These are phyloP conservation scores for Parochlus steinenii DNA, from an alignment of 2,888 invertebrate genomes.

Conservation along the genomic window DNA sequence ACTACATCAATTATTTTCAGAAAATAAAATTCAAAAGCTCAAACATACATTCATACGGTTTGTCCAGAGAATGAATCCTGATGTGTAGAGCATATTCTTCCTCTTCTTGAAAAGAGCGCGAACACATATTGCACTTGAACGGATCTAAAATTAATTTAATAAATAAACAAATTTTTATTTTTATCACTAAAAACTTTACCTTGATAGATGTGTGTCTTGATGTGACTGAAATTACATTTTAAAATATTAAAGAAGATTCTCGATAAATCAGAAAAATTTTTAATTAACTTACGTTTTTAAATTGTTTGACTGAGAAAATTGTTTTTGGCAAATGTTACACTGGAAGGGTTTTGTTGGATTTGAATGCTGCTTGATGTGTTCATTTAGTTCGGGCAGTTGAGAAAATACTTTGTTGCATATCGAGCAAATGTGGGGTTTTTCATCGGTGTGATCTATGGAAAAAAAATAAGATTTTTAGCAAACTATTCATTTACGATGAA, in stretches of 20 bases:
- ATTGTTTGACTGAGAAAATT: slow-evolving; percentile 12
- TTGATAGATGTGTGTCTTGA: slow-evolving; percentile 11
- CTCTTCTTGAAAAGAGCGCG: slow-evolving; percentile 9
- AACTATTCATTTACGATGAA: too few species aligned
- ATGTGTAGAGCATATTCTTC: slow-evolving; percentile 9
- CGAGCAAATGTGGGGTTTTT: slow-evolving; percentile 8
- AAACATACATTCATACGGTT: slow-evolving; percentile 11
- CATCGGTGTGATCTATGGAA: slow-evolving; percentile 8
- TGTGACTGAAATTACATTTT: too few species aligned
- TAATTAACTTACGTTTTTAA: too few species aligned
- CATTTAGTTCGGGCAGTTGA: slow-evolving; percentile 6
- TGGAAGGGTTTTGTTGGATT: slow-evolving; percentile 10
- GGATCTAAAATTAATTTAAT: not conserved
- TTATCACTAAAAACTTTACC: not conserved
- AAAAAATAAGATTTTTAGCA: too few species aligned
- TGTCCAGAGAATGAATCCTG: slow-evolving; percentile 8
- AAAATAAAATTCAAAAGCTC: too few species aligned
- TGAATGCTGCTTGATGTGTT: slow-evolving; percentile 10
- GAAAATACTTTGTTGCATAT: slow-evolving; percentile 9
- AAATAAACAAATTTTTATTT: too few species aligned
- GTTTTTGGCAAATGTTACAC: slow-evolving; percentile 12
- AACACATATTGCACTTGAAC: slow-evolving; percentile 9
- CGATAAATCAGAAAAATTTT: too few species aligned
- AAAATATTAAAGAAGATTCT: too few species aligned
- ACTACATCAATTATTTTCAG: too few species aligned